Percentiles rank a stretch among this genome's conserved stretches.
Conservation (phyloP, 2,888 invertebrate species). For the Cryptocephalus moraei region DNA sequence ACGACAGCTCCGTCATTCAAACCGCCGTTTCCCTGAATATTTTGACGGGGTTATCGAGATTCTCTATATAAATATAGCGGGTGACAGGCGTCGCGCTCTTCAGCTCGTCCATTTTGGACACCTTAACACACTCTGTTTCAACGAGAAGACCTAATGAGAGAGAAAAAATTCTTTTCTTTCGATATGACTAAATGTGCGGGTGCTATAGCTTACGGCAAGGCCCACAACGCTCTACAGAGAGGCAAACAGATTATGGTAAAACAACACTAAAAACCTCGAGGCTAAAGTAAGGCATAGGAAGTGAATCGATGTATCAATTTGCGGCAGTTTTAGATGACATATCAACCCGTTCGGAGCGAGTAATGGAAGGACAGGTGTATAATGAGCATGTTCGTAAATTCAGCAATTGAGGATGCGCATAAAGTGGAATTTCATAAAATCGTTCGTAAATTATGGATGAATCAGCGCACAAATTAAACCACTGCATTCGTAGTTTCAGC, state of each 20-base stretch:
- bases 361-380: no score
- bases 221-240: slow-evolving; percentile 16
- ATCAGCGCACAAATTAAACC: no score
- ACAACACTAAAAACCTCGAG: neutral
- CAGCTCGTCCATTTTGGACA: slow-evolving; percentile 27
- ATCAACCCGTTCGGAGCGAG: no score
- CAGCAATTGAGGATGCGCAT: no score
- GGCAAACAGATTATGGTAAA: slow-evolving; percentile 5
- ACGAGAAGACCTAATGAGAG: neutral
- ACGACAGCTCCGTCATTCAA: slow-evolving; percentile 15
- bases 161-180: slow-evolving; percentile 6
- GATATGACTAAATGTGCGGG: slow-evolving; percentile 7
- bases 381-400: no score
- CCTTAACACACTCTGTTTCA: slow-evolving; percentile 18
- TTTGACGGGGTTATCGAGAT: slow-evolving; percentile 35
- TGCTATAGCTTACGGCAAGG: slow-evolving; percentile 3
- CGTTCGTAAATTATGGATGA: no score
- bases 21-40: slow-evolving; percentile 38
- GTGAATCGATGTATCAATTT: no score
- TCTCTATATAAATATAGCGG: slow-evolving; percentile 36
- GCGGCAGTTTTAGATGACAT: no score
- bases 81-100: slow-evolving; percentile 27
- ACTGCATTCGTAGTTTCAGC: no score
- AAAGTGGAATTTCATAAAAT: no score
- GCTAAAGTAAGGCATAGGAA: no score